Evolutionary conservation across 2,888 invertebrate genomes (phyloP), one percentile per base, ranked within the genome.

Genomic region (Fragum whitleyi): DNA sequence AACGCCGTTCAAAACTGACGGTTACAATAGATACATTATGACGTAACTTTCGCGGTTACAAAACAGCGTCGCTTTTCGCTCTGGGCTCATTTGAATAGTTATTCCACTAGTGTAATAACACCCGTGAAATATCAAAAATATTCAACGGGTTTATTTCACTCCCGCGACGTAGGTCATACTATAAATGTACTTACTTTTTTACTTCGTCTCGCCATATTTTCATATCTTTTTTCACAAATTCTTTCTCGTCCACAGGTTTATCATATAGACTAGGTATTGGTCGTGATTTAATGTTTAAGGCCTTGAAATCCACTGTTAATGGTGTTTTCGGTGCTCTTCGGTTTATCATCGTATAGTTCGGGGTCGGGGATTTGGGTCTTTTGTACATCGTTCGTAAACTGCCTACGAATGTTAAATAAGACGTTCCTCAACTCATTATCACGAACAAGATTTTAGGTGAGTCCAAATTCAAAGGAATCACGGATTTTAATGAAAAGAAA

Each of bases 161-260:
- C n/a, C n/a, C n/a, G n/a, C n/a, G n/a, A n/a, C n/a, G n/a, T n/a
- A n/a, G n/a, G n/a, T n/a, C n/a, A n/a, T n/a, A n/a, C n/a, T n/a
- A n/a, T n/a, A n/a, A n/a, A n/a, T n/a, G n/a, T n/a, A 79, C 83
- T 77, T 78, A 88, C 88, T 88, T 88, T 55, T 61, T 82, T 0
- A 88, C 85, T 77, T 88, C 86, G 36, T 86, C 76, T 68, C 77
- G 70, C 88, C 87, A 88, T 11, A 86, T 74, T 16, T 75, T 61
- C 47, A 87, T 61, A 28, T 73, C 71, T 73, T 79, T 85, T 11
- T 36, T 79, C 2, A 59, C 72, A 14, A 42, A 67, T n/a, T 77
- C 65, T 11, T 76, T 65, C n/a, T 79, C 62, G 14, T 77, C 53
- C 0, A 71, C 39, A 29, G 78, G 78, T 65, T 69, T 68, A 36